phyloP scores from a whole-genome alignment of 2,113 vertebrate species.

The Dunckerocampus dactyliophorus region DNA sequence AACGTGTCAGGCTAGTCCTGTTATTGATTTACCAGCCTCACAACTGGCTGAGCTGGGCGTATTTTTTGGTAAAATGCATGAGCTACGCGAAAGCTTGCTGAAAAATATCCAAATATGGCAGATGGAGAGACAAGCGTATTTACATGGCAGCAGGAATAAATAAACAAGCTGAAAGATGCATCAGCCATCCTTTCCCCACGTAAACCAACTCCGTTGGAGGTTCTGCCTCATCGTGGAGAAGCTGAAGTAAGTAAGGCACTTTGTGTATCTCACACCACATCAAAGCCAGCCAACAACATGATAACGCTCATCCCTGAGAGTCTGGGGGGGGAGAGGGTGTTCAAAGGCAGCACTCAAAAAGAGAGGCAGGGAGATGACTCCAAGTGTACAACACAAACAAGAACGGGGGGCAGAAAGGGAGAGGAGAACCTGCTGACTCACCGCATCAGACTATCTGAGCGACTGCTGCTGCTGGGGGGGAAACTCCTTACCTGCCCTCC shows the following conservation, averaged over 20 bases:
- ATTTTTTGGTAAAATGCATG: no score
- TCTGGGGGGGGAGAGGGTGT: constrained; percentile 40
- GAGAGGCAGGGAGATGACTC: constrained; percentile 12
- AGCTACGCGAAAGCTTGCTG: not conserved
- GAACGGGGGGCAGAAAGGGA: not conserved
- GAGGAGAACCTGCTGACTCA: constrained; percentile 68
- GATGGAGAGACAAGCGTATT: constrained; percentile 12
- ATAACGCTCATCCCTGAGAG: constrained; percentile 39
- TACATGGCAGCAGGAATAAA: constrained; percentile 7
- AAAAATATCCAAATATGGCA: constrained; percentile 11
- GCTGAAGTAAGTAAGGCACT: constrained; percentile 20
- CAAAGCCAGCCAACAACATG: constrained; percentile 41
- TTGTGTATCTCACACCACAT: constrained; percentile 31
- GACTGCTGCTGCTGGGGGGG: constrained; percentile 29
- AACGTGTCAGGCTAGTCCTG: no score
- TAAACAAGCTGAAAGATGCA: constrained; percentile 16
- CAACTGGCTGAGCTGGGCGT: no score
- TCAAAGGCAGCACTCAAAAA: constrained; percentile 19
- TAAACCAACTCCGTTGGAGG: constrained; percentile 11
- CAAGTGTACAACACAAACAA: constrained; percentile 38
- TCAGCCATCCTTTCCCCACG: constrained; percentile 9
- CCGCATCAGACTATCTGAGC: constrained; percentile 45
- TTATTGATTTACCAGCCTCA: no score
- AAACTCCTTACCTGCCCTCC: constrained; percentile 35
- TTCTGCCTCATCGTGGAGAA: constrained; percentile 4